Base-by-base conservation (phyloP, 2,797 vertebrate genomes). In the Fratercula arctica region DNA sequence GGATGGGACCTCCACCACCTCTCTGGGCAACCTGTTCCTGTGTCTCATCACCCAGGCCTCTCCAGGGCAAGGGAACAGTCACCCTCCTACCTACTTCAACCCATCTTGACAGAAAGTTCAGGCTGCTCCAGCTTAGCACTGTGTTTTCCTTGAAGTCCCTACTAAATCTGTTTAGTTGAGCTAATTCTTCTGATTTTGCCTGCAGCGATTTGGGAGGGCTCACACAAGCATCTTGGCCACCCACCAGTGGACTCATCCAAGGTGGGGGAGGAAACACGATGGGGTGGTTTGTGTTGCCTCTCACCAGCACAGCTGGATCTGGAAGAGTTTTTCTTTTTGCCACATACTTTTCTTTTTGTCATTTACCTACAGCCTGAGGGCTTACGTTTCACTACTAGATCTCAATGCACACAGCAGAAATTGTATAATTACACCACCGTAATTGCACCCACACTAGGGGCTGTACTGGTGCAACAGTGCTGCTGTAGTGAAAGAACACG, bases 251-350 rank as follows among this genome's bases (percentile, higher is more conserved):
- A 37, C 20, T 87, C 46, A 37, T 16, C 7, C 33, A 10, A 43
- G 37, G 5, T 16, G 4, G 4, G 4, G 16, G 11, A 54, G 19
- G 41, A 73, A 48, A 67, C 25, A 8, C 0, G 2, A 6, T 29
- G 39, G 15, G 23, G 8, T 78, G 46, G 31, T 53, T 59, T 19
- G 18, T 59, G 39, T 48, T 11, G 3, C 35, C 59, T 33, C 16
- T 54, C 35, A 78, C 13, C 41, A 54, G 39, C 31, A 72, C 39
- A 48, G 53, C 35, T 83, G 53, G 25, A 50, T 73, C 41, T 37
- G 59, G 31, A 48, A 83, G n/a, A 24, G 6, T 29, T 75, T 31
- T 48, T 50, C 26, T 31, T 48, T 51, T 56, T 37, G 24, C 11
- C 28, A 9, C 12, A 10, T 45, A 25, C 9, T 28, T 68, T 41